Percentiles rank a stretch among this genome's conserved stretches.
Evolutionary conservation across 1,140 invertebrate species (phyloP).

Genomic region (Samia ricini): DNA sequence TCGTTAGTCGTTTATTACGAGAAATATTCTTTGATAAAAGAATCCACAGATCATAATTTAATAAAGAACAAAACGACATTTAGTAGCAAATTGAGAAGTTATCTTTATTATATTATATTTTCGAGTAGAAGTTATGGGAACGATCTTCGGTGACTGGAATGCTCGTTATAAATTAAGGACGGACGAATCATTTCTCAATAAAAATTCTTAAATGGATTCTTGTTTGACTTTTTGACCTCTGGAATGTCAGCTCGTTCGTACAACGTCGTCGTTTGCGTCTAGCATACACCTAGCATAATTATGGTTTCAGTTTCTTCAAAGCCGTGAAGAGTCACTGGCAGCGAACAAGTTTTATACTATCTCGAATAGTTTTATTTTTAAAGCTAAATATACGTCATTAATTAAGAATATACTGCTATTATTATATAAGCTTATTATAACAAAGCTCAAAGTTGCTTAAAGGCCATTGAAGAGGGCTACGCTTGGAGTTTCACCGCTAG

Average conservation of each 20-base stretch:
- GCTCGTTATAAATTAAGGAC: slow-evolving; percentile 9
- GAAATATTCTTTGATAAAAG: background rate
- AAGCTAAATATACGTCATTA: too few species aligned
- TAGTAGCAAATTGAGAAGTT: background rate
- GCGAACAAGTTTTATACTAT: too few species aligned
- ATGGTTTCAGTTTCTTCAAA: too few species aligned
- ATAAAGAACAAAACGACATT: slow-evolving; percentile 7
- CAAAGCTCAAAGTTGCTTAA: too few species aligned
- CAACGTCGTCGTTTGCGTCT: too few species aligned
- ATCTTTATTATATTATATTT: slow-evolving; percentile 12
- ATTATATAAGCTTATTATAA: too few species aligned
- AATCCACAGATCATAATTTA: background rate
- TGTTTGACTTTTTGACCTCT: background rate
- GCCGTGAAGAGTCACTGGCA: too few species aligned
- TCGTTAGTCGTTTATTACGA: background rate
- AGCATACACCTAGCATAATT: too few species aligned
- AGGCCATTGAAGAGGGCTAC: too few species aligned
- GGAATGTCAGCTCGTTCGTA: background rate
- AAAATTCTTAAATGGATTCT: slow-evolving; percentile 6
- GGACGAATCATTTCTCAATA: background rate
- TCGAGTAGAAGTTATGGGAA: slow-evolving; percentile 8
- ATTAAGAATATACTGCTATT: too few species aligned
- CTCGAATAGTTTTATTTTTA: too few species aligned
- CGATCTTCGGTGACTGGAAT: background rate
- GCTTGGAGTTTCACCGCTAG: too few species aligned